These are phyloP conservation scores for Steinernema khuongi DNA, from an alignment of 1,140 invertebrate genomes.

Conservation along the genomic window DNA sequence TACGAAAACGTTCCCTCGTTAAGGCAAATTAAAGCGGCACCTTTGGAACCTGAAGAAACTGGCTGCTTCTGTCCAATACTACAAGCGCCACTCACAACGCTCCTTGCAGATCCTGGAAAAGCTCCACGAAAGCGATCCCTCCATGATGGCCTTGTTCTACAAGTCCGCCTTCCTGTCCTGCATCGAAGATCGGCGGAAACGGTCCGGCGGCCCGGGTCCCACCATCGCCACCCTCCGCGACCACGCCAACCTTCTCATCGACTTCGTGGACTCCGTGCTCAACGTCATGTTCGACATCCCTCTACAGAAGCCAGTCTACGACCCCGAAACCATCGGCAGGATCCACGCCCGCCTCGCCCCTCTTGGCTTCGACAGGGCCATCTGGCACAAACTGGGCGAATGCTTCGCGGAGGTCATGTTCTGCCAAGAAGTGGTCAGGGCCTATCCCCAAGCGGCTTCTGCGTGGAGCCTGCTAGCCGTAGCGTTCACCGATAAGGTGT, in stretches of 20 bases:
- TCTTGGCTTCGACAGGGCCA: slow-evolving; percentile 46
- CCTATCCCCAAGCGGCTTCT: slow-evolving; percentile 49
- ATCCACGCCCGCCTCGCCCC: slow-evolving; percentile 44
- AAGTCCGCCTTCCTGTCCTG: slow-evolving; percentile 51
- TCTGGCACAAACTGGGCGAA: slow-evolving; percentile 51
- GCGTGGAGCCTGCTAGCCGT: slow-evolving; percentile 51
- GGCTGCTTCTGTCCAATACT: too few relatives aligned
- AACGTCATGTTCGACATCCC: slow-evolving; percentile 42
- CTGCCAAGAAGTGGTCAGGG: slow-evolving; percentile 45
- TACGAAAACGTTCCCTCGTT: too few relatives aligned
- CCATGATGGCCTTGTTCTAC: slow-evolving; percentile 50
- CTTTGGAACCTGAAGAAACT: too few relatives aligned
- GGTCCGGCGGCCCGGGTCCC: slow-evolving; percentile 10
- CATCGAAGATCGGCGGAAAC: slow-evolving; percentile 43
- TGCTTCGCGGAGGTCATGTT: slow-evolving; percentile 50
- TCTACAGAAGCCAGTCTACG: slow-evolving; percentile 41
- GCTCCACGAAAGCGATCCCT: slow-evolving; percentile 40
- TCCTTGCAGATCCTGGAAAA: slow-evolving; percentile 44
- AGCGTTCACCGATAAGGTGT: slow-evolving; percentile 52
- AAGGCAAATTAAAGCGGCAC: too few relatives aligned
- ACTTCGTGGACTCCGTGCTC: slow-evolving; percentile 48
- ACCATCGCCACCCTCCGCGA: slow-evolving; percentile 51
- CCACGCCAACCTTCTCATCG: slow-evolving; percentile 52
- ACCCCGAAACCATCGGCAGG: slow-evolving; percentile 49
- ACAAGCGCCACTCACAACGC: background rate